phyloP scores from a whole-genome alignment of 1,140 invertebrate species.

The Trichonephila clavipes region DNA sequence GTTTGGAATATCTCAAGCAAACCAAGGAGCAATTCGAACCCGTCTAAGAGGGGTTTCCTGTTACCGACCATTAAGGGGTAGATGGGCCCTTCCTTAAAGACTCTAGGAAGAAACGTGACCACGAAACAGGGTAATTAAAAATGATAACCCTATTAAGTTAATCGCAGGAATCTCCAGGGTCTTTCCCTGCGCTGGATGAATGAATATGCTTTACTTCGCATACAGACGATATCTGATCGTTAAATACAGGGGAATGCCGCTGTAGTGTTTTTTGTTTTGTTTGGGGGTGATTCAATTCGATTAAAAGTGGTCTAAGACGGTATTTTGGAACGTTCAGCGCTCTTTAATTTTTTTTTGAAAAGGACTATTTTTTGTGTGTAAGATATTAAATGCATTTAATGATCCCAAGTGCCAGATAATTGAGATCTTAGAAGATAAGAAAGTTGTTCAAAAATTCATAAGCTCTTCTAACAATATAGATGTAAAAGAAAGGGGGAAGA shows the following conservation, averaged over 20 bases:
- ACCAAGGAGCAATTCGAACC: no score
- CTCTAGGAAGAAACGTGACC: conserved; percentile 68
- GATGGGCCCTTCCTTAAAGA: conserved; percentile 18
- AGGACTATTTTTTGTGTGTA: no score
- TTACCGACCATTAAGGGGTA: conserved; percentile 54
- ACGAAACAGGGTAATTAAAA: conserved; percentile 71
- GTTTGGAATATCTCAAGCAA: neutral
- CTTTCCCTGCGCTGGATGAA: conserved; percentile 40
- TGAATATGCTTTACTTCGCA: conserved; percentile 46
- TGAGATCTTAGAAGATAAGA: no score
- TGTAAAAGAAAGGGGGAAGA: no score
- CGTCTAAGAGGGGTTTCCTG: conserved; percentile 34
- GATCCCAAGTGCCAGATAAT: no score
- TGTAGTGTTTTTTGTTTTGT: neutral
- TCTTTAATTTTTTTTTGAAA: neutral
- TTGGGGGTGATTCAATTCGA: neutral
- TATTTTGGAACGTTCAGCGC: neutral
- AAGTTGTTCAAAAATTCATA: no score
- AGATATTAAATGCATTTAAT: no score
- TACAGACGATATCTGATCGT: conserved; percentile 62
- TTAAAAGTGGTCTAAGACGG: neutral
- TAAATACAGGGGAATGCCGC: neutral
- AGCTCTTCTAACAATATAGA: no score
- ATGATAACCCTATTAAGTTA: conserved; percentile 75
- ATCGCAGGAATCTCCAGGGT: conserved; percentile 50